Base-by-base conservation (phyloP, 1,140 invertebrate species). In the Papilio helenus region DNA sequence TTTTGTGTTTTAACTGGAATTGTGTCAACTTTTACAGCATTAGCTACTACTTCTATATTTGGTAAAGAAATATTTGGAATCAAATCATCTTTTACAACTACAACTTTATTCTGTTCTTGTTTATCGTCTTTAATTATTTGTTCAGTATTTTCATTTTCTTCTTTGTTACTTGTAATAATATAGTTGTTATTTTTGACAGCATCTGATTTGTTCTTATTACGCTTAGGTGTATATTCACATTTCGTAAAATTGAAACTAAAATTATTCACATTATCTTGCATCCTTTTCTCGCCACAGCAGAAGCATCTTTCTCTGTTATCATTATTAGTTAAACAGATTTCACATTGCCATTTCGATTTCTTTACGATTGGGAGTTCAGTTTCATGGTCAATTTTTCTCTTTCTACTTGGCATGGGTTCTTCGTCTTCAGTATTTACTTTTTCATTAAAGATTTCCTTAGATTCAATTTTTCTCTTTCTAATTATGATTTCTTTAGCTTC, bases 261-360 rank as follows among this genome's bases (percentile, higher is more conserved):
- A 16, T 68, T 68, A 16, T 12, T 29, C 20, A 12, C 42, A 39
- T 18, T 12, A 5, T 58, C 49, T 44, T 58, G 55, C 39, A 0
- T 58, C 29, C 49, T 79, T 49, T 49, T 72, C 68, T 79, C 58
- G 34, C 84, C 82, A 80, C 85, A 86, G 71, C 85, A 86, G 14
- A 85, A 80, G 77, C 85, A 84, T 74, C 72, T 81, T 16, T 81
- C 68, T 83, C 82, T 89, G 26, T 86, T 80, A 72, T 23, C 34
- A 74, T 85, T 88, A 55, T 42, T 80, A 9, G 85, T 88, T 10
- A 90, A 79, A 71, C 88, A 93, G 77, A 89, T 80, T 68, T 84
- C 76, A 73, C 90, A 92, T 79, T 87, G 78, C 90, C 90, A 91
- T 76, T 82, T 85, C 9, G 39, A 72, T 51, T 1, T 68, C 26